Base-by-base conservation (phyloP, 2,888 invertebrate species). In the Pharmacophagus antenor region DNA sequence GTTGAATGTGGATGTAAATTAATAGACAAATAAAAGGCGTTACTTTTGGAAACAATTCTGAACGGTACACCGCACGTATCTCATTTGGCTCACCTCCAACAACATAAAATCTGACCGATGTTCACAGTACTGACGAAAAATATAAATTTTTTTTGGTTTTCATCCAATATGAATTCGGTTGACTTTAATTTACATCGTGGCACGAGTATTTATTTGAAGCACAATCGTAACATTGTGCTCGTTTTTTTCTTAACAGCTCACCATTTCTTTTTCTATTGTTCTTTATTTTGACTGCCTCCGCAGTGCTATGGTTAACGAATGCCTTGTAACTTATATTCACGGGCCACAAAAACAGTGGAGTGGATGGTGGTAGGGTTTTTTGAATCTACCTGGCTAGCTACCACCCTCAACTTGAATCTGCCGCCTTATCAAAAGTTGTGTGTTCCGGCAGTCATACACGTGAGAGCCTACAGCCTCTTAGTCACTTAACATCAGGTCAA, bases 11-110 rank as follows among this genome's bases (percentile, higher is more conserved):
- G 31, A 10, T 15, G 10, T 31, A 12, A 31, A 31, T 15, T 31
- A 31, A 31, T 31, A 10, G 31, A 31, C 31, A 31, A 31, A 31
- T 31, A 10, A 31, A 31, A 42, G 2, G 42, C 8, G 18, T 42
- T 53, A 25, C 42, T 17, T 42, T 42, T 15, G 31, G 15, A 37
- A 48, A 3, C 47, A 37, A 23, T 55, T 48, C 22, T 17, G 31
- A n/a, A 20, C 23, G 49, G 23, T 42, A 25, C 41, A 56, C 49
- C 49, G 49, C 56, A 50, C 25, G 37, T 6, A 37, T 48, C 18
- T 41, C 47, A 47, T 55, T 55, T 55, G 55, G 47, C 55, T 55
- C 47, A 22, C 8, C 27, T 47, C 55, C 55, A 47, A 27, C 27
- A 44, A 44, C 8, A 50, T 31, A 46, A 54, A 54, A 55, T 55